Base-by-base conservation (phyloP, 1,140 invertebrate genomes). In the Vollenhovia emeryi region DNA sequence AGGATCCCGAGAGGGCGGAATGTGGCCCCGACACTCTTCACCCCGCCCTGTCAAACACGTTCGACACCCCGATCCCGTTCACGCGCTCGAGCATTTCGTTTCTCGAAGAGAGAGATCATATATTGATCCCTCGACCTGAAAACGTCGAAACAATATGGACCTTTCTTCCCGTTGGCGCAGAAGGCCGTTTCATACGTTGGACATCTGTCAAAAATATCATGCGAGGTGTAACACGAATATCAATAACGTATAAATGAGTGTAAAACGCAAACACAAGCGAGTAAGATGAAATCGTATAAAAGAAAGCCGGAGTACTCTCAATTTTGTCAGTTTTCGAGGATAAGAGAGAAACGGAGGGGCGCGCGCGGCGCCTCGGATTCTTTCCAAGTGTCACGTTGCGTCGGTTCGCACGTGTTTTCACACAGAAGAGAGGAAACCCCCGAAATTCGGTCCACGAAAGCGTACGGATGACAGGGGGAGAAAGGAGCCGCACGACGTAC, bases 1-100 rank as follows among this genome's bases (percentile, higher is more conserved):
- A 87, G 83, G 87, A 87, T 80, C 69, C 84, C 84, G 30, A 68
- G 86, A 85, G 86, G 90, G 89, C 89, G 89, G 64, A 89, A 83
- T 84, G 86, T 84, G 84, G 75, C 85, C 75, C 50, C 68, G 76
- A 85, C 80, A 50, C 55, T 87, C 52, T 90, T 75, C 87, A 86
- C 86, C 91, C 91, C 59, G 84, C 80, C 69, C 84, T 92, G 89
- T 85, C 90, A 90, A 92, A 91, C 87, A 90, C 36, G 78, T 90
- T 91, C 87, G 85, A 91, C 90, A 83, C 87, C 68, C 80, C 55
- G 33, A 71, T 75, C 74, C 50, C 75, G 60, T 71, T 73, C 66
- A 52, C 74, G 86, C 68, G 69, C 45, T 83, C 78, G 27, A 21
- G 11, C 78, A 78, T 76, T 71, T 69, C 64, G 57, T 76, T 64